Base-by-base conservation (phyloP, 2,888 invertebrate genomes). In the Steromphala cineraria region DNA sequence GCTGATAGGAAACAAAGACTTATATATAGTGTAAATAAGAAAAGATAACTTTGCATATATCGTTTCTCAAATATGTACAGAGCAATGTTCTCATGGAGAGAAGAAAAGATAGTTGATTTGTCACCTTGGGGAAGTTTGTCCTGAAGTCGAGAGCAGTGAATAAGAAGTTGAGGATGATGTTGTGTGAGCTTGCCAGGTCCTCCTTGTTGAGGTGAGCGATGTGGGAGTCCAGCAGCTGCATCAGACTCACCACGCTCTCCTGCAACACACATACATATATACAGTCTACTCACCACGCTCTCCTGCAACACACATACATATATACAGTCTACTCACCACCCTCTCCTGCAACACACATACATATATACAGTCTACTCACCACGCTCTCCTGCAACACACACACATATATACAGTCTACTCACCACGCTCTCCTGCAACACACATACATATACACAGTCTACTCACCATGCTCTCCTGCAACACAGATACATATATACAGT, bases 211-310 rank as follows among this genome's bases (percentile, higher is more conserved):
- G 94, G 84, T 95, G 95, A 0, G 94, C 94, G 82, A 98, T 95
- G 87, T 96, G 96, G 78, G 97, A 96, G 0, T 96, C 95, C 53
- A 98, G 92, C 0, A 98, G 95, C 1, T 95, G 94, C 96, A 98
- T 96, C 7, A 98, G 94, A 0, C 88, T 83, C 17, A 84, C 82
- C 2, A 90, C 83, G 83, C 89, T 86, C 21, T 79, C 67, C 91
- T 91, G 83, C 84, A 81, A 53, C 53, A 56, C 74, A 81, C 17
- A 53, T 62, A 75, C 75, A 21, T 36, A n/a, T 55, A n/a, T n/a
- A 2, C 36, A 36, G 36, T 36, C 36, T 36, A 0, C 88, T 83
- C 15, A 84, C 82, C 1, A 90, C 83, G 83, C 89, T 86, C 21
- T 79, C 67, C 91, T 91, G 83, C 84, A 81, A 53, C 53, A 56